These are phyloP conservation scores for Pseudopodoces humilis DNA, from an alignment of 2,113 vertebrate species.

Conservation along the genomic window DNA sequence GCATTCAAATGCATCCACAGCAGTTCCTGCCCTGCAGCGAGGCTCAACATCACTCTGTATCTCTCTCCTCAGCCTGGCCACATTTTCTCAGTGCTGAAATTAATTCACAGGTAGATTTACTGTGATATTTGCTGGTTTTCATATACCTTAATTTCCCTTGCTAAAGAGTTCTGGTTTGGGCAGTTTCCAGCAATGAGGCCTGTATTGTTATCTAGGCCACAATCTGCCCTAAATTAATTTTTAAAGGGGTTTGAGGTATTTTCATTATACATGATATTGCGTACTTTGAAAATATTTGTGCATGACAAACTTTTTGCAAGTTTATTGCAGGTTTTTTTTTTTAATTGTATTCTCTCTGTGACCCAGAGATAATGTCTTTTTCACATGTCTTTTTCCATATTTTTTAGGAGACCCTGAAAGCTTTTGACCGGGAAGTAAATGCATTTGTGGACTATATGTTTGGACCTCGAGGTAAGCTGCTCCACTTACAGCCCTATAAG, in stretches of 20 bases:
- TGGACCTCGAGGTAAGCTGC: slow-evolving; percentile 80
- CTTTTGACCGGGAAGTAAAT: slow-evolving; percentile 79
- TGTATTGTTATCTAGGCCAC: not conserved
- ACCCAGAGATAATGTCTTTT: not conserved
- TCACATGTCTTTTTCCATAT: not conserved
- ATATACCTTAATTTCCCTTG: not conserved
- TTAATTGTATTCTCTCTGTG: not conserved
- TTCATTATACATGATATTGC: not conserved
- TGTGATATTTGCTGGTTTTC: not conserved
- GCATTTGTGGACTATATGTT: slow-evolving; percentile 82
- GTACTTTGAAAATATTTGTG: not conserved
- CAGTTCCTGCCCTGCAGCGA: not conserved
- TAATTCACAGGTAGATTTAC: not conserved
- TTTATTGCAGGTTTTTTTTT: not conserved
- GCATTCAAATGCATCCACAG: not conserved
- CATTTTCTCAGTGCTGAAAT: not conserved
- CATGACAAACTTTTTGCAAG: not conserved
- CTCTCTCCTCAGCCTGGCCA: not conserved
- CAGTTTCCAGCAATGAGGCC: not conserved
- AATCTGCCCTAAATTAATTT: not conserved
- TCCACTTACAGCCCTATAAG: not conserved
- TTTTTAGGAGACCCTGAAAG: slow-evolving; percentile 79
- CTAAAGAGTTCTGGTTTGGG: not conserved
- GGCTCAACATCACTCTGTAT: not conserved
- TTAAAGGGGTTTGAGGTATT: not conserved